These are phyloP conservation scores for Brevimyrus niger DNA, from an alignment of 2,113 vertebrate species.

Conservation along the genomic window DNA sequence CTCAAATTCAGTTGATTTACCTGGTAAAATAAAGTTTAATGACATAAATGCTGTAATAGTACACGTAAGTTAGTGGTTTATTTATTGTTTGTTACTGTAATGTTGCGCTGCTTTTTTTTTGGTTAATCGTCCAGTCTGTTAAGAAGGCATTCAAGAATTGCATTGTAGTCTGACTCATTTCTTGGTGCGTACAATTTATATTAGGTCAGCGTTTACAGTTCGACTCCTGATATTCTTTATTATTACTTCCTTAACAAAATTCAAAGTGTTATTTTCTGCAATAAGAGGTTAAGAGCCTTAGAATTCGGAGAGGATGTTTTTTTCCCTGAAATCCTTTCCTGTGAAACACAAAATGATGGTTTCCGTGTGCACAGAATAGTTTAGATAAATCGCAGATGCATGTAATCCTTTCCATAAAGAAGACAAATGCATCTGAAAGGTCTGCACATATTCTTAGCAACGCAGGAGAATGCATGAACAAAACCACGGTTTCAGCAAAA, in stretches of 20 bases:
- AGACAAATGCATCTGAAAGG: neutral
- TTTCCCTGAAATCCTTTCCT: neutral
- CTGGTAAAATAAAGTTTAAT: too few relatives aligned
- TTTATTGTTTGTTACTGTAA: too few relatives aligned
- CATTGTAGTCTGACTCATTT: too few relatives aligned
- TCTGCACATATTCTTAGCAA: neutral
- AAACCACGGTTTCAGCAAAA: neutral
- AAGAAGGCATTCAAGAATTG: too few relatives aligned
- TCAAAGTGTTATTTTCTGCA: neutral
- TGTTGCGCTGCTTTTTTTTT: too few relatives aligned
- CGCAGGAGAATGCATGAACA: neutral
- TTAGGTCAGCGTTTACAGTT: too few relatives aligned
- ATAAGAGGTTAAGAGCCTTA: neutral
- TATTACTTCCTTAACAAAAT: neutral
- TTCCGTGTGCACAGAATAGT: neutral
- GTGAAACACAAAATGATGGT: neutral
- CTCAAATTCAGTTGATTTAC: too few relatives aligned
- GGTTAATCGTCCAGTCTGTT: too few relatives aligned
- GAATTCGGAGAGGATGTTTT: neutral
- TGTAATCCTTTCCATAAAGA: neutral
- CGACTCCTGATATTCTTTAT: neutral
- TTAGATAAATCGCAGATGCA: neutral
- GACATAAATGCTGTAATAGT: too few relatives aligned
- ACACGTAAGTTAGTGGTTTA: too few relatives aligned
- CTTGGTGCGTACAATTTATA: too few relatives aligned